These are phyloP conservation scores for Formicarius rufipectus DNA, from an alignment of 2,113 vertebrate species.

Conservation along the genomic window DNA sequence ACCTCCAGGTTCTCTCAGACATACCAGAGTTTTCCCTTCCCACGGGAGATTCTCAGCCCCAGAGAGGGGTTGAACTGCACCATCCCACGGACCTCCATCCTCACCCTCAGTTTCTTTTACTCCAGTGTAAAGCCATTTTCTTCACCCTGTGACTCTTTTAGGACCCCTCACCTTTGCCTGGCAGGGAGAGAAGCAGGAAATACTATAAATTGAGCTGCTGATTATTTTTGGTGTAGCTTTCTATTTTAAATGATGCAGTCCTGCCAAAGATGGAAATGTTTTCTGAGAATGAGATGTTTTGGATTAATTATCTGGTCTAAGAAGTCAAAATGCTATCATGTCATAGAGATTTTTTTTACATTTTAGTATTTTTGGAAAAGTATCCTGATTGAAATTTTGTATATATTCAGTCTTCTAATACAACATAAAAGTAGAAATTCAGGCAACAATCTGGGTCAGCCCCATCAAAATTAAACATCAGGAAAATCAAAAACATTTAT, in stretches of 20 bases:
- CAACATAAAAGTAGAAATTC: background rate
- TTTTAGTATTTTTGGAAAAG: background rate
- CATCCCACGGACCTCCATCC: background rate
- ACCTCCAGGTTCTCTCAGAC: constrained; percentile 5
- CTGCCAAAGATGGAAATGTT: constrained; percentile 3
- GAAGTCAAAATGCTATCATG: background rate
- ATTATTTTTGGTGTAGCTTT: background rate
- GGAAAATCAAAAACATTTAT: background rate
- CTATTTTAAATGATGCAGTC: background rate
- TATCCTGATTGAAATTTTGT: background rate
- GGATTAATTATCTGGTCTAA: background rate
- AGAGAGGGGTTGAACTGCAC: background rate
- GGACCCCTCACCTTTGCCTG: background rate
- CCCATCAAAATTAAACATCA: background rate
- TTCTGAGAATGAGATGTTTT: background rate
- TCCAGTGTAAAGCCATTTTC: background rate
- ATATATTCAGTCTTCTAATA: background rate
- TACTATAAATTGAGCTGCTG: background rate
- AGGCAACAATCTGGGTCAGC: background rate
- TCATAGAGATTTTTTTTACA: background rate
- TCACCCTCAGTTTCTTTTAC: background rate
- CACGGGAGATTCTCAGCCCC: background rate
- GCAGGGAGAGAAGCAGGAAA: background rate
- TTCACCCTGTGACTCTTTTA: background rate
- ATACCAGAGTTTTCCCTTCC: background rate